Evolutionary conservation across 1,140 invertebrate species (phyloP).

Genomic region (Microvelia longipes): DNA sequence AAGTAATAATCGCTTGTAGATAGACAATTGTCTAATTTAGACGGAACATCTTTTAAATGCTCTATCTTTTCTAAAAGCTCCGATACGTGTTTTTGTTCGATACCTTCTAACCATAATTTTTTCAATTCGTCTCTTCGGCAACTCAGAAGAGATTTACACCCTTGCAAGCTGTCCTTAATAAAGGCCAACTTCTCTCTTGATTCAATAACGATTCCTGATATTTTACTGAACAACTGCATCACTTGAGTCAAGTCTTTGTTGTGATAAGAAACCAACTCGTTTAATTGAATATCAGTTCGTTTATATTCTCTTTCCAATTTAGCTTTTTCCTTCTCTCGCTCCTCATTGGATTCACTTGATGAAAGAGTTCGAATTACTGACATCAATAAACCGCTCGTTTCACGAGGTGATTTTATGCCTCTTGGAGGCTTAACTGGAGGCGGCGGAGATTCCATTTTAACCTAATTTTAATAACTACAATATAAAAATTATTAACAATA

Average conservation of each 20-base stretch:
- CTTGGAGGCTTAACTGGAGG: conserved; percentile 64
- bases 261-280: conserved; percentile 74
- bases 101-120: conserved; percentile 79
- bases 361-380: conserved; percentile 81
- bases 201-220: conserved; percentile 58
- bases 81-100: conserved; percentile 81
- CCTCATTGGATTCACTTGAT: conserved; percentile 84
- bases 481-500: too few species aligned
- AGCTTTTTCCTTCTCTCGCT: conserved; percentile 82
- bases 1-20: conserved; percentile 66
- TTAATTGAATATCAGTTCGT: conserved; percentile 71
- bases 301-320: conserved; percentile 87
- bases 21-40: conserved; percentile 51
- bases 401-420: conserved; percentile 62
- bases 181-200: conserved; percentile 67
- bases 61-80: conserved; percentile 81
- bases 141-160: conserved; percentile 76
- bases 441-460: conserved; percentile 23
- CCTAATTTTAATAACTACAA: neutral
- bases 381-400: conserved; percentile 78
- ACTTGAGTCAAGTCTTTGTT: conserved; percentile 77
- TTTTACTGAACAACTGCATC: conserved; percentile 67
- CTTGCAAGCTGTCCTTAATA: conserved; percentile 76
- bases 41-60: conserved; percentile 59
- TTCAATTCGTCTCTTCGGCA: conserved; percentile 85